Conservation (phyloP, 1,140 invertebrate genomes). For the Leptinotarsa texana region DNA sequence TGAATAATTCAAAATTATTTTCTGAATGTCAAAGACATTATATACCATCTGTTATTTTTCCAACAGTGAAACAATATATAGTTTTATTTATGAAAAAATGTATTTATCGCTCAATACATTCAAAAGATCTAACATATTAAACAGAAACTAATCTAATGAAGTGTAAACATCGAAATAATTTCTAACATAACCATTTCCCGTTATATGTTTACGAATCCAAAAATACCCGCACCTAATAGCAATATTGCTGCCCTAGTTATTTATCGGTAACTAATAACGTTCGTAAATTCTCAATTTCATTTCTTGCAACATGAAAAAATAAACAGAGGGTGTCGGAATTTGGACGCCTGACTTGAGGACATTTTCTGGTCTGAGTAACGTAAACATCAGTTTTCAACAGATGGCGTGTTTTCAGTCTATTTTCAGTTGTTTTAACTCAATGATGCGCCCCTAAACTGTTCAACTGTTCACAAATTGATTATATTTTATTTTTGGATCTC, state of each 20-base stretch:
- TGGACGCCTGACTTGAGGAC: not conserved
- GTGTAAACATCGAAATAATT: not conserved
- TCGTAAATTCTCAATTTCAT: not conserved
- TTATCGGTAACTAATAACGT: not conserved
- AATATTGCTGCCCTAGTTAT: not conserved
- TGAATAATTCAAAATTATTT: no score
- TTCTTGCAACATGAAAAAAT: not conserved
- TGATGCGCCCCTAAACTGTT: not conserved
- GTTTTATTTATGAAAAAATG: no score
- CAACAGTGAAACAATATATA: no score
- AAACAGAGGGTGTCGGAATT: not conserved
- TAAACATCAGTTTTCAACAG: not conserved
- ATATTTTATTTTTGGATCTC: not conserved
- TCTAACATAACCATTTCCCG: not conserved
- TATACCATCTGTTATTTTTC: no score
- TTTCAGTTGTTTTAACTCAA: not conserved
- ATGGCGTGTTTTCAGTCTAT: not conserved
- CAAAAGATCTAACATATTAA: no score
- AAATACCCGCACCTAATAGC: not conserved
- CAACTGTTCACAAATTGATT: not conserved
- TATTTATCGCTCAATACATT: no score
- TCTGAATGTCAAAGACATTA: no score
- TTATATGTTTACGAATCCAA: not conserved
- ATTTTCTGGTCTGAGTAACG: slow-evolving; percentile 2
- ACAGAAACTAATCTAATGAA: not conserved